Evolutionary conservation across 2,113 vertebrate species (phyloP).

Genomic region (Percina caprodes): DNA sequence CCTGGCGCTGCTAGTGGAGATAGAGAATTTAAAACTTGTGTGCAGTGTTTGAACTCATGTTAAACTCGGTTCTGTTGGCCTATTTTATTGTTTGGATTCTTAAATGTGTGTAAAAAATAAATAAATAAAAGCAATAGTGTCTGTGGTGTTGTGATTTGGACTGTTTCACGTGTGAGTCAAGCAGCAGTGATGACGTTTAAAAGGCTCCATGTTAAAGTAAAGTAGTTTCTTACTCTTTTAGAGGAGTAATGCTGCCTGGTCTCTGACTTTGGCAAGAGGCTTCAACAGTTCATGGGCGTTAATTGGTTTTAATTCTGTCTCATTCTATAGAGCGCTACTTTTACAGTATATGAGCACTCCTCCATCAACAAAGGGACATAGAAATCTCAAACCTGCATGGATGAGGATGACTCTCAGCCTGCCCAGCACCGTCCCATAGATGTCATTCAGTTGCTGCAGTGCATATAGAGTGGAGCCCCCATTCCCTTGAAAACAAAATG

Average conservation of each 20-base stretch:
- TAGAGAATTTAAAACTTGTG: not conserved
- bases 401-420: constrained; percentile 89
- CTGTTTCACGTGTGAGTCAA: not conserved
- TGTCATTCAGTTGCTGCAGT: constrained; percentile 84
- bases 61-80: not conserved
- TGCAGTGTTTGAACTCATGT: not conserved
- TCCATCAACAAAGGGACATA: not conserved
- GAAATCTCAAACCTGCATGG: constrained; percentile 90
- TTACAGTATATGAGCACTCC: not conserved
- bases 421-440: constrained; percentile 86
- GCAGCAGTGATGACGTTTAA: not conserved
- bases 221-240: not conserved
- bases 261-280: too few species aligned
- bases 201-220: not conserved
- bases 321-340: not conserved
- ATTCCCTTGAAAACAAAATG: constrained; percentile 85
- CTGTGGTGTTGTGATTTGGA: not conserved
- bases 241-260: not conserved
- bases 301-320: not conserved
- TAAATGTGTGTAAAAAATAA: not conserved
- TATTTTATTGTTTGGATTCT: not conserved
- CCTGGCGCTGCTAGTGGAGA: not conserved
- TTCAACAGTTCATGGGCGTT: not conserved
- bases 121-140: not conserved
- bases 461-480: constrained; percentile 93